Percentiles rank a stretch among this genome's conserved stretches.
These are phyloP conservation scores for Rotaria sp. DNA, from an alignment of 2,888 invertebrate genomes.

Conservation along the genomic window DNA sequence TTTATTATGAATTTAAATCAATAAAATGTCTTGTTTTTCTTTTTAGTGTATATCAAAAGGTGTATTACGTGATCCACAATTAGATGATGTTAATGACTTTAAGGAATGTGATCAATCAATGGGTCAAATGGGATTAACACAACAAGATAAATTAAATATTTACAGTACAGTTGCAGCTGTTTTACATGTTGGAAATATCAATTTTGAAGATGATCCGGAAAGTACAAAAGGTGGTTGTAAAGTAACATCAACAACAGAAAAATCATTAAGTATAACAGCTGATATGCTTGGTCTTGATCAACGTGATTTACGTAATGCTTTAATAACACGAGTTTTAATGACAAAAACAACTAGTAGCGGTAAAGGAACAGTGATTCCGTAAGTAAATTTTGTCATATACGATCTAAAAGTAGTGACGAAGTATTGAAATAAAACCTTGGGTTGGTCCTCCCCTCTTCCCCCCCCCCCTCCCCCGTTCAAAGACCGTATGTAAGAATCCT, in stretches of 20 bases:
- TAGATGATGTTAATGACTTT: constrained; percentile 86
- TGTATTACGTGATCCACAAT: constrained; percentile 74
- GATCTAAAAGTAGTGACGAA: too few relatives aligned
- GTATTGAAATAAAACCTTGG: too few relatives aligned
- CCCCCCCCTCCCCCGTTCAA: too few relatives aligned
- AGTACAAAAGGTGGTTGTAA: constrained; percentile 61
- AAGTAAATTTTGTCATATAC: not conserved
- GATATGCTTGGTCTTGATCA: constrained; percentile 68
- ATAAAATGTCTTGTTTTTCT: not conserved
- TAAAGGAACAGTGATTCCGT: not conserved
- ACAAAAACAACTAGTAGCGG: not conserved
- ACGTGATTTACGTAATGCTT: constrained; percentile 71
- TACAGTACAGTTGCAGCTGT: constrained; percentile 84
- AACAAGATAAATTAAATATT: constrained; percentile 68
- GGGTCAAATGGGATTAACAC: constrained; percentile 70
- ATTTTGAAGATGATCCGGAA: constrained; percentile 82
- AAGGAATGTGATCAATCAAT: constrained; percentile 68
- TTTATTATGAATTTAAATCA: not conserved
- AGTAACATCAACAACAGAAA: constrained; percentile 60
- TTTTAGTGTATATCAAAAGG: constrained; percentile 57
- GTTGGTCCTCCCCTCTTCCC: too few relatives aligned
- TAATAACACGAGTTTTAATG: constrained; percentile 69
- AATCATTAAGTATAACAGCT: constrained; percentile 65
- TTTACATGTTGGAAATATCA: constrained; percentile 86
- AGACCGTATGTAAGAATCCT: too few relatives aligned